phyloP scores from a whole-genome alignment of 2,888 invertebrate genomes.

The Agapostemon virescens region DNA sequence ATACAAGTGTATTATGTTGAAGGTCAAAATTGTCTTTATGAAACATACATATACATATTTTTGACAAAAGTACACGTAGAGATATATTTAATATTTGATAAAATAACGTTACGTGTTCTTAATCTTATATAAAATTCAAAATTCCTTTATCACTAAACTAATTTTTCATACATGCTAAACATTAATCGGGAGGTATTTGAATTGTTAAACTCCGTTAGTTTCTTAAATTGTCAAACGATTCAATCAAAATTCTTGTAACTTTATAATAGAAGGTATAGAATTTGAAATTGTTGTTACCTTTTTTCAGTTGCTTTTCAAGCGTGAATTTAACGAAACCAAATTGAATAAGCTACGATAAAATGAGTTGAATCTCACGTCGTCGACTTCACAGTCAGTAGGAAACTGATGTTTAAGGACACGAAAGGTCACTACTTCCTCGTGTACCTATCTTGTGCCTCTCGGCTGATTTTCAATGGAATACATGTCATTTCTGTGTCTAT shows the following conservation, averaged over 20 bases:
- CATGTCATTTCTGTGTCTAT: neutral
- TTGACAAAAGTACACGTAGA: neutral
- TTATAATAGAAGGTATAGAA: neutral
- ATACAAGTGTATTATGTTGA: conserved; percentile 28
- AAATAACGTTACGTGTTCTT: neutral
- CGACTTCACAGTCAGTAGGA: conserved; percentile 46
- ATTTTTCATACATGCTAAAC: neutral
- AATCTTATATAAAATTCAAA: neutral
- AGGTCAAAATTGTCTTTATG: conserved; percentile 37
- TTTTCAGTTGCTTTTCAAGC: conserved; percentile 11
- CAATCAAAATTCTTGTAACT: neutral
- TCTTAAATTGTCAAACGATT: neutral
- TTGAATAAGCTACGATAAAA: neutral
- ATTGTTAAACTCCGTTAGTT: neutral
- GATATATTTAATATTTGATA: neutral
- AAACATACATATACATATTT: neutral
- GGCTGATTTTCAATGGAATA: conserved; percentile 32
- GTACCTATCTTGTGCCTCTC: conserved; percentile 11
- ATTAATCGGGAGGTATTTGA: neutral
- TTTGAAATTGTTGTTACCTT: conserved; percentile 37
- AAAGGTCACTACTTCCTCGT: conserved; percentile 68
- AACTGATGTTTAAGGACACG: conserved; percentile 72
- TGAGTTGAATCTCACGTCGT: neutral
- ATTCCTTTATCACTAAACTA: neutral
- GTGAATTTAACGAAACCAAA: conserved; percentile 23